Percentiles rank a stretch among this genome's conserved stretches.
Conservation (phyloP, 2,113 vertebrate genomes). For the Pelvicachromis taeniatus region DNA sequence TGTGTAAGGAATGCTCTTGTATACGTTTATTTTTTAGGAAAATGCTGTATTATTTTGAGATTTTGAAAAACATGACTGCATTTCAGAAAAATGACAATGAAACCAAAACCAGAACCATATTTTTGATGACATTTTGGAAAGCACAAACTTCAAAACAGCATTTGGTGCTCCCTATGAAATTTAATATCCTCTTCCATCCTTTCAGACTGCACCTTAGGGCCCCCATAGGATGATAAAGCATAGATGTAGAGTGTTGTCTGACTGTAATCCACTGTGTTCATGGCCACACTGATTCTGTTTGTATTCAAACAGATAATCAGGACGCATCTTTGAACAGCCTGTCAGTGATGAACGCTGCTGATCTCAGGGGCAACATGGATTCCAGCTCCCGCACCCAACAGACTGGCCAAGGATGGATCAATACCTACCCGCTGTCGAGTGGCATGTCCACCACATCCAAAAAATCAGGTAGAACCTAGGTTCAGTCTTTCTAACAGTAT, state of each 20-base stretch:
- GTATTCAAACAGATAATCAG: conserved; percentile 83
- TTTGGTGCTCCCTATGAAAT: not conserved
- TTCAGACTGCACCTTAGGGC: not conserved
- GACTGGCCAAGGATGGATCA: conserved; percentile 95
- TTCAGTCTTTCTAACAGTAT: not conserved
- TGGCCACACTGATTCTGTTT: not conserved
- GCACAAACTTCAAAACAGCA: not conserved
- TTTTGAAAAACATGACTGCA: not conserved
- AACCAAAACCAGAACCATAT: not conserved
- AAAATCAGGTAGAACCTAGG: conserved; percentile 83
- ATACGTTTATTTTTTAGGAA: not conserved
- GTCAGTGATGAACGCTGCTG: conserved; percentile 78
- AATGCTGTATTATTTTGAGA: not conserved
- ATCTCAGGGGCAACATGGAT: conserved; percentile 87
- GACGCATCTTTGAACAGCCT: conserved; percentile 82
- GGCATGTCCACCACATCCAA: conserved; percentile 98
- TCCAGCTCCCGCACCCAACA: conserved; percentile 89
- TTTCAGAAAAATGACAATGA: not conserved
- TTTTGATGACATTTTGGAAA: not conserved
- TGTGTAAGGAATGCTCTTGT: not conserved
- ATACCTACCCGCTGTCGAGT: conserved; percentile 94
- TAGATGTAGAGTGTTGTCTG: not conserved
- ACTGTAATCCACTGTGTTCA: not conserved
- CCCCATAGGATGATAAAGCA: not conserved
- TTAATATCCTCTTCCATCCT: not conserved